A percentile compares a stretch with the other conserved stretches of the same genome.
Evolutionary conservation across 2,888 invertebrate genomes (phyloP).

Genomic region (Crocallis elinguaria): DNA sequence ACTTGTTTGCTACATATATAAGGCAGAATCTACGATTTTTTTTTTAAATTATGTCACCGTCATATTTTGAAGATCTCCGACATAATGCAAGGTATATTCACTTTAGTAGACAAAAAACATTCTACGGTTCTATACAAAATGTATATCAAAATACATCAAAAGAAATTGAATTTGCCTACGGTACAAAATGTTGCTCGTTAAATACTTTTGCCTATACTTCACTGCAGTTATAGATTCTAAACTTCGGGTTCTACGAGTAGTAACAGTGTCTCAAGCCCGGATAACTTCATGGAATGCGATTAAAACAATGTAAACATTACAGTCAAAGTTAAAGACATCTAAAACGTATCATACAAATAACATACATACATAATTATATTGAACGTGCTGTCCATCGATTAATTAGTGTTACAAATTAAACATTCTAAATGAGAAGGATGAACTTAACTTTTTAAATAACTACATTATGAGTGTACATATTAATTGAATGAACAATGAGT

Average conservation of each 20-base stretch:
- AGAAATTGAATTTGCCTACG: neutral
- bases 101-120: neutral
- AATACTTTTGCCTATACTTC: constrained; percentile 3
- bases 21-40: neutral
- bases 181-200: neutral
- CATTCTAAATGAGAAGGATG: constrained; percentile 65
- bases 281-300: constrained; percentile 36
- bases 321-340: constrained; percentile 34
- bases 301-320: constrained; percentile 21
- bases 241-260: neutral
- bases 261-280: neutral
- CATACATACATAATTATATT: constrained; percentile 52
- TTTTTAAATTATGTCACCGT: neutral
- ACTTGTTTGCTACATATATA: constrained; percentile 2
- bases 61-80: neutral
- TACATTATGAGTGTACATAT: constrained; percentile 53
- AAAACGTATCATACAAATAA: constrained; percentile 38
- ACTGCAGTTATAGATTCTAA: constrained; percentile 9
- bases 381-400: constrained; percentile 62
- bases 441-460: constrained; percentile 60
- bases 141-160: neutral
- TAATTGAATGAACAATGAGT: constrained; percentile 60
- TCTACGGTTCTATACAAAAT: neutral
- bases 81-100: neutral
- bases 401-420: constrained; percentile 62